Evolutionary conservation across 92 coral and sea anemone species (phyloP).

Genomic region (Umimayanthus chanpuru): DNA sequence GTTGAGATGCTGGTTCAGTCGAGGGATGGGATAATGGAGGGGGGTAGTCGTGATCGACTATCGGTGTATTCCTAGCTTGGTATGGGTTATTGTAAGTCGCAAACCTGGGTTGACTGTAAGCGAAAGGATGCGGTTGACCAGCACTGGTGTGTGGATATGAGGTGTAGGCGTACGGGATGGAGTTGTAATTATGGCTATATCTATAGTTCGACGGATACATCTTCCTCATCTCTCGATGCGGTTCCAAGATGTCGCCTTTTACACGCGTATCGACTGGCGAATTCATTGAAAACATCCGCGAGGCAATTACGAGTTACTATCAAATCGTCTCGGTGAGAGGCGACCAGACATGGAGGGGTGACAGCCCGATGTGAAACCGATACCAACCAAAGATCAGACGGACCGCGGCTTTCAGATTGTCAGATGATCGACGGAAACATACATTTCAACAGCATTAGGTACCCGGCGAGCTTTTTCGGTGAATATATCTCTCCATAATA

Average conservation of each 20-base stretch:
- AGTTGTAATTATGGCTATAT: constrained; percentile 18
- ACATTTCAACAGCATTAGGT: constrained; percentile 39
- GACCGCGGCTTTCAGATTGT: constrained; percentile 77
- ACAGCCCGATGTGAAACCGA: constrained; percentile 68
- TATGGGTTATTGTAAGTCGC: constrained; percentile 4
- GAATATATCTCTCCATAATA: neutral
- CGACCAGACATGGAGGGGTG: constrained; percentile 41
- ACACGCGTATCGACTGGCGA: constrained; percentile 38
- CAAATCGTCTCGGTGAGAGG: constrained; percentile 51
- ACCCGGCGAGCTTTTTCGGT: constrained; percentile 33
- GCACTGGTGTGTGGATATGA: constrained; percentile 1
- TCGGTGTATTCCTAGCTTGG: constrained; percentile 25
- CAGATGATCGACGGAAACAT: constrained; percentile 78
- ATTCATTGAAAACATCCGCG: constrained; percentile 40
- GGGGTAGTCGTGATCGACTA: constrained; percentile 48
- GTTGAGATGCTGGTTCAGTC: neutral
- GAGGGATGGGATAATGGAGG: constrained; percentile 71
- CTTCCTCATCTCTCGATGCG: constrained; percentile 40
- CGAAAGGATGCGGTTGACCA: constrained; percentile 29
- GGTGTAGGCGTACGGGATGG: constrained; percentile 15
- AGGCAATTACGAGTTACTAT: constrained; percentile 29
- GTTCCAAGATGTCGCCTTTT: constrained; percentile 44
- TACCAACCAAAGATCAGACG: constrained; percentile 68
- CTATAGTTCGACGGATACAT: constrained; percentile 43
- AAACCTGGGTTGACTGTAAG: constrained; percentile 21